Conservation (phyloP, 2,888 invertebrate genomes). For the Didymodactylos carnosus region DNA sequence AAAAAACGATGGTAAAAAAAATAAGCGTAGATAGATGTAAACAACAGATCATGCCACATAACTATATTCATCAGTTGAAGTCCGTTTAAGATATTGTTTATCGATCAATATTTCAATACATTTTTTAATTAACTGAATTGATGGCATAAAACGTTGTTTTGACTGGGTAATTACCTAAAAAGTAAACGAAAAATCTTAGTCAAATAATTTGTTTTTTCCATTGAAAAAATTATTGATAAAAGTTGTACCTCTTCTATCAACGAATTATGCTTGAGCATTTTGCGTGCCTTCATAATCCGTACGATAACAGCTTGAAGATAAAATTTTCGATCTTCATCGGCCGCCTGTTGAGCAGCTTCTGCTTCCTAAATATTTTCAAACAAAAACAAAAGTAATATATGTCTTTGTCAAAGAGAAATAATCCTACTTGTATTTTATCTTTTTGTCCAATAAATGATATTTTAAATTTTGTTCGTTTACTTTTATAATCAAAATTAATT, state of each 20-base stretch:
- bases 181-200: too few relatives aligned
- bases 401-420: neutral
- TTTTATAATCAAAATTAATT: constrained; percentile 61
- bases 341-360: constrained; percentile 54
- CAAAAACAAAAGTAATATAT: constrained; percentile 17
- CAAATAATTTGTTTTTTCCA: constrained; percentile 14
- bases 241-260: constrained; percentile 58
- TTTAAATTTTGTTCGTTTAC: constrained; percentile 72
- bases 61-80: constrained; percentile 80
- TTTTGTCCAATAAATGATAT: constrained; percentile 58
- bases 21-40: neutral
- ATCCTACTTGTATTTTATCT: constrained; percentile 48
- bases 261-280: constrained; percentile 63
- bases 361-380: constrained; percentile 37
- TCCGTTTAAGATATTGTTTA: constrained; percentile 87
- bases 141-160: constrained; percentile 77
- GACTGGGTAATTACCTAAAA: constrained; percentile 66
- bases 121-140: constrained; percentile 87
- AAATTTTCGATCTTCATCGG: constrained; percentile 81
- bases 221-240: neutral
- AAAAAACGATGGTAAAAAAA: neutral
- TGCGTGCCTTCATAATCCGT: constrained; percentile 73
- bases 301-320: constrained; percentile 48
- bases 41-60: constrained; percentile 60
- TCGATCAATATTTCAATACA: constrained; percentile 93